A percentile compares a stretch with the other conserved stretches of the same genome.
Conservation (phyloP, 1,140 invertebrate species). For the Achroia grisella region DNA sequence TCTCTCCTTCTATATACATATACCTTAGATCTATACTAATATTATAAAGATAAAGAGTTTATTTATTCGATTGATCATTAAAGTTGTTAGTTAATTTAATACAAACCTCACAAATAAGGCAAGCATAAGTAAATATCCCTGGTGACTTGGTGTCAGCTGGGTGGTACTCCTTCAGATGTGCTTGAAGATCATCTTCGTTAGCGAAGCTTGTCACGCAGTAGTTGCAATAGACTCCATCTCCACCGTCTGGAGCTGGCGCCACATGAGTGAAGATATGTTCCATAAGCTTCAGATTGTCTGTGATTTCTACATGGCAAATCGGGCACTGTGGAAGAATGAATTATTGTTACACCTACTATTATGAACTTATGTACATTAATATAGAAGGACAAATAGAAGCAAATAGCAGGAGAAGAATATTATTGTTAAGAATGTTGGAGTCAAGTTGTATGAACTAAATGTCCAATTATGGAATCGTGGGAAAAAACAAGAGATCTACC, state of each 20-base stretch:
- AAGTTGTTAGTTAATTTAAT: no score
- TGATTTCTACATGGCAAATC: conserved; percentile 74
- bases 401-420: no score
- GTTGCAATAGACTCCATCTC: conserved; percentile 64
- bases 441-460: no score
- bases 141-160: conserved; percentile 75
- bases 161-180: conserved; percentile 75
- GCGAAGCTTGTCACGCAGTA: conserved; percentile 75
- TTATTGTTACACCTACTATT: neutral
- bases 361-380: no score
- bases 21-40: no score
- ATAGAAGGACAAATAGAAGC: no score
- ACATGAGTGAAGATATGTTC: conserved; percentile 82
- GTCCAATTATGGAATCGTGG: no score
- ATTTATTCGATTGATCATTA: no score
- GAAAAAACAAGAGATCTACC: no score
- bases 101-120: conserved; percentile 79
- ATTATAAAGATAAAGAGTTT: no score
- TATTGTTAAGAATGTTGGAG: no score
- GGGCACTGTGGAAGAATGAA: conserved; percentile 65
- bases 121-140: conserved; percentile 73
- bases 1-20: no score
- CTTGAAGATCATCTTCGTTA: conserved; percentile 61
- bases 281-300: conserved; percentile 79
- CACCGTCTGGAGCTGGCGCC: conserved; percentile 48